Evolutionary conservation across 2,888 invertebrate species (phyloP).

Genomic region (Euproctis similis): DNA sequence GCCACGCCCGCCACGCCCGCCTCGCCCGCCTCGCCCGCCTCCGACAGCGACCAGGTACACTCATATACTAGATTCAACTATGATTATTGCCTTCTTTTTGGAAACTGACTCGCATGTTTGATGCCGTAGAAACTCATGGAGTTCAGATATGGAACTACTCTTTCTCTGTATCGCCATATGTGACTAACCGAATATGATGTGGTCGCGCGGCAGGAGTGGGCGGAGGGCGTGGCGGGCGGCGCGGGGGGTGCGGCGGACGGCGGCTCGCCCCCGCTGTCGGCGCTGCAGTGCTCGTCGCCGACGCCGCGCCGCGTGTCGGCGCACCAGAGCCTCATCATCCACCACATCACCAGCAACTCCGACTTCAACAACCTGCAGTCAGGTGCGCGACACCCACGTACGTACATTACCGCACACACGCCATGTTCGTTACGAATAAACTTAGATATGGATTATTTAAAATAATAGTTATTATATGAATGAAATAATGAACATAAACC

Average conservation of each 20-base stretch:
- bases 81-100: too few species aligned
- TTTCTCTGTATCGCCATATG: too few species aligned
- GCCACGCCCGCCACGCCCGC: too few species aligned
- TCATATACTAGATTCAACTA: too few species aligned
- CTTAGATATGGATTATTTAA: too few species aligned
- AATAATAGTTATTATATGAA: too few species aligned
- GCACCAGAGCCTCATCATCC: constrained; percentile 68
- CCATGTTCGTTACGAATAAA: constrained; percentile 55
- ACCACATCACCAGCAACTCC: constrained; percentile 68
- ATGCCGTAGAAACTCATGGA: too few species aligned
- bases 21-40: too few species aligned
- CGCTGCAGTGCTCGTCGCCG: constrained; percentile 68
- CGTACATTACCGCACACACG: constrained; percentile 26
- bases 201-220: constrained; percentile 43
- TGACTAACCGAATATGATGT: neutral
- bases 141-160: too few species aligned
- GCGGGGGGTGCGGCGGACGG: constrained; percentile 8
- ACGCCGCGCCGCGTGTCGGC: constrained; percentile 67
- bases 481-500: too few species aligned
- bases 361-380: constrained; percentile 69
- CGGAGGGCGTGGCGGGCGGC: constrained; percentile 30
- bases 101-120: too few species aligned
- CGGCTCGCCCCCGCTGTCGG: constrained; percentile 58
- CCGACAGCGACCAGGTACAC: constrained; percentile 40
- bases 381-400: constrained; percentile 26